Conservation (phyloP, 2,113 vertebrate species). For the Phycodurus eques region DNA sequence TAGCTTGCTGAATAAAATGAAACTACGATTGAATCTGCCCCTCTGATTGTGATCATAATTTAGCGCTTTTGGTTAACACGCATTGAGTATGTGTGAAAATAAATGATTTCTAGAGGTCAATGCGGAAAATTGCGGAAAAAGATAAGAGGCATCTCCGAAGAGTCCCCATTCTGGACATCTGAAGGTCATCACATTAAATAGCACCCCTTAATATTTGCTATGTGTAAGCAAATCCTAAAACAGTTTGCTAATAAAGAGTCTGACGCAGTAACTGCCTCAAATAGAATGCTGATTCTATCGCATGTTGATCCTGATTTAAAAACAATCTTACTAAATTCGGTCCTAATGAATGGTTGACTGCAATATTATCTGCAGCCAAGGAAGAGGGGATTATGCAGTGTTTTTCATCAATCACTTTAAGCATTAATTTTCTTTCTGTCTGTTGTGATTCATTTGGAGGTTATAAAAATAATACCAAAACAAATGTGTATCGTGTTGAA, state of each 20-base stretch:
- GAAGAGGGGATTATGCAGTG: background rate
- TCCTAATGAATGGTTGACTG: background rate
- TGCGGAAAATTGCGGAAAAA: background rate
- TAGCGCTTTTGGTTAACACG: background rate
- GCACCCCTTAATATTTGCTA: background rate
- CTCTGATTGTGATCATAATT: background rate
- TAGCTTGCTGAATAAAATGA: background rate
- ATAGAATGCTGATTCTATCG: slow-evolving; percentile 19
- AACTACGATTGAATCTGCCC: background rate
- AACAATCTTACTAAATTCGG: background rate
- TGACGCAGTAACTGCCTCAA: slow-evolving; percentile 30
- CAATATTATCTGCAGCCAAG: background rate
- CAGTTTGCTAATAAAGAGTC: slow-evolving; percentile 7
- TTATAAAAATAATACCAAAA: background rate
- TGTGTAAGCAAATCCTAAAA: background rate
- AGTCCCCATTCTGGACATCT: background rate
- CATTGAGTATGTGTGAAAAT: background rate
- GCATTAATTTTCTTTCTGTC: background rate
- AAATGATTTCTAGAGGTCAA: background rate
- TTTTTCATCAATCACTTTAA: background rate
- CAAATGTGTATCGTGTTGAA: background rate
- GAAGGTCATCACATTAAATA: slow-evolving; percentile 22
- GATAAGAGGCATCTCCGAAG: background rate
- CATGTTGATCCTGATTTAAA: slow-evolving; percentile 24
- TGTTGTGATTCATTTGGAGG: background rate